Conservation (phyloP, 2,113 vertebrate species). For the Planiliza haematocheilus region DNA sequence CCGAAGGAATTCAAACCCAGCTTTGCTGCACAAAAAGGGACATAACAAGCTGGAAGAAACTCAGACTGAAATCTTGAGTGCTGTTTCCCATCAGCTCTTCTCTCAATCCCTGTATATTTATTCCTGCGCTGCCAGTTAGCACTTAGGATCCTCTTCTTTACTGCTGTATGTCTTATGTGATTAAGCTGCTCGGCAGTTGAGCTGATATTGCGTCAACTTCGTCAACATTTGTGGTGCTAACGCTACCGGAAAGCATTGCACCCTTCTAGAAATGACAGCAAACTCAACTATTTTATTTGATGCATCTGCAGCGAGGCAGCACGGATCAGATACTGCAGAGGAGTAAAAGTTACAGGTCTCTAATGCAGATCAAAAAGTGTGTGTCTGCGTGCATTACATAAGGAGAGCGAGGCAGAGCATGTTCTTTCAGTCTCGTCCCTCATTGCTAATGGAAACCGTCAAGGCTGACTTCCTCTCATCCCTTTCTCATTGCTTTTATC, state of each 20-base stretch:
- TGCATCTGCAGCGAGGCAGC: constrained; percentile 12
- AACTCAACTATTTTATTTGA: constrained; percentile 5
- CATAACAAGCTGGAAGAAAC: neutral
- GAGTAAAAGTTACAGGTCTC: neutral
- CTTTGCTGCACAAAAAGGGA: neutral
- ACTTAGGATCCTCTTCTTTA: constrained; percentile 22
- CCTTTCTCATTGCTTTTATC: neutral
- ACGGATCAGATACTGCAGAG: neutral
- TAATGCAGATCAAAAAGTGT: constrained; percentile 13
- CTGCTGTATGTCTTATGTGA: constrained; percentile 20
- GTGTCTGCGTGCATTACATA: constrained; percentile 20
- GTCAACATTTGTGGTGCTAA: constrained; percentile 18
- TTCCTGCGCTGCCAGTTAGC: constrained; percentile 31
- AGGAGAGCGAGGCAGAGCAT: constrained; percentile 14
- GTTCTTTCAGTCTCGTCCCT: constrained; percentile 6
- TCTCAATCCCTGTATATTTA: constrained; percentile 35
- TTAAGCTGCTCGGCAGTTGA: constrained; percentile 19
- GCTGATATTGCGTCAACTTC: neutral
- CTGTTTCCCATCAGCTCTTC: constrained; percentile 31
- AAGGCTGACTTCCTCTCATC: constrained; percentile 20
- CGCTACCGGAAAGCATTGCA: neutral
- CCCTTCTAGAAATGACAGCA: neutral
- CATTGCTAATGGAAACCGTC: constrained; percentile 27
- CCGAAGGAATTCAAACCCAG: neutral
- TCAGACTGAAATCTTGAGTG: constrained; percentile 18